phyloP scores from a whole-genome alignment of 2,888 invertebrate genomes.

The Drosophila paracracens region DNA sequence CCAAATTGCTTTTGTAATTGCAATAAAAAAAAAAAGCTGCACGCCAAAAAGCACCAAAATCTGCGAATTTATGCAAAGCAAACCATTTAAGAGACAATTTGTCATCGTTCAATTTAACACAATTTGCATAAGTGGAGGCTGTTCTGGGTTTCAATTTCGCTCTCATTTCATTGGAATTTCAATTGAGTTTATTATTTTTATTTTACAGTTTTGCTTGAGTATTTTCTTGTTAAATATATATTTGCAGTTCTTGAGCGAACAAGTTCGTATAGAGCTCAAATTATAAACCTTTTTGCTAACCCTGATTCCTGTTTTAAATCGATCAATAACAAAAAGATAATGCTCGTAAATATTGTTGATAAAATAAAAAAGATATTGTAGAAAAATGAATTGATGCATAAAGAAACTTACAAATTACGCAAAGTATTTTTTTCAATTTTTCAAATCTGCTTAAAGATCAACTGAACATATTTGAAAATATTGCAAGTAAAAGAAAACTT shows the following conservation, averaged over 20 bases:
- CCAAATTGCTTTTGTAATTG: background rate
- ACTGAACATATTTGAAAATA: background rate
- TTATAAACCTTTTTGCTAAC: background rate
- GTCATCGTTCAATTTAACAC: conserved; percentile 53
- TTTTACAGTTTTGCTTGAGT: background rate
- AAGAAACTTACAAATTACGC: rapidly evolving
- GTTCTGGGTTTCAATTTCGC: background rate
- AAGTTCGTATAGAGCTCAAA: background rate
- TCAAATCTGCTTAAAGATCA: background rate
- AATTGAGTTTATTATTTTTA: background rate
- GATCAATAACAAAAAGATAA: too few relatives aligned
- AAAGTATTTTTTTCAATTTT: background rate
- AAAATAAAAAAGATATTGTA: background rate
- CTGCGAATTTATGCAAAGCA: conserved; percentile 39
- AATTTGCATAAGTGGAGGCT: conserved; percentile 34
- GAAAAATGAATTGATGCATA: background rate
- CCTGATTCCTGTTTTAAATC: too few relatives aligned
- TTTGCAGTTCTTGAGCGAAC: background rate
- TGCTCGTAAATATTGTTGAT: background rate
- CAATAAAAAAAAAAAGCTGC: conserved; percentile 30
- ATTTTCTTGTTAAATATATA: background rate
- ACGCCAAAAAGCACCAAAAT: conserved; percentile 26
- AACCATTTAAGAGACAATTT: conserved; percentile 42
- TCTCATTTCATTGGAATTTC: background rate
- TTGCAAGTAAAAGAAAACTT: background rate